Percentiles rank a stretch among this genome's conserved stretches.
These are phyloP conservation scores for Beaufortia kweichowensis DNA, from an alignment of 2,113 vertebrate genomes.

Conservation along the genomic window DNA sequence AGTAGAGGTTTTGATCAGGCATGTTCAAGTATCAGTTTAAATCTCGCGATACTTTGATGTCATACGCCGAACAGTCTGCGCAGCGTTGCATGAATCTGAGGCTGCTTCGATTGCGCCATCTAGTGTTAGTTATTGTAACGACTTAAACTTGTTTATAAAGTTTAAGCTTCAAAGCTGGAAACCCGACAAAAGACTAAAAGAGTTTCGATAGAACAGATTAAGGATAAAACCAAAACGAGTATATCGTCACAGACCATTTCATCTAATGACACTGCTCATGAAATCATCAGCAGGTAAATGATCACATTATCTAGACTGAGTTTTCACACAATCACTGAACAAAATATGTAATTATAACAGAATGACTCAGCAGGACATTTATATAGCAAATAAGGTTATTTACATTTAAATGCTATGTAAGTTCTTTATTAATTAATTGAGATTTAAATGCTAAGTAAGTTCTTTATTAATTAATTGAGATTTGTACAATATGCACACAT, in stretches of 20 bases:
- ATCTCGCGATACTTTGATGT: too few species aligned
- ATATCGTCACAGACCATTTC: conserved; percentile 58
- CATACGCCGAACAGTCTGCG: too few species aligned
- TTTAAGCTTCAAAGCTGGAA: background rate
- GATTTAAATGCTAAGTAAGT: too few species aligned
- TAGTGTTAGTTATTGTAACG: background rate
- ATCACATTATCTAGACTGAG: conserved; percentile 37
- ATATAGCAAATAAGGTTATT: background rate
- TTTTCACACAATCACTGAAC: background rate
- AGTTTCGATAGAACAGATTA: background rate
- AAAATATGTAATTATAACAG: background rate
- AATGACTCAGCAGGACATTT: background rate
- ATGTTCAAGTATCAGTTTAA: too few species aligned
- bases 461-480: too few species aligned
- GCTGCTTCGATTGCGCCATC: background rate
- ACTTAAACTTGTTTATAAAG: background rate
- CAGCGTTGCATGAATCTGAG: too few species aligned
- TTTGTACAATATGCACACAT: too few species aligned
- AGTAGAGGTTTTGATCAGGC: background rate
- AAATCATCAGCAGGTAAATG: conserved; percentile 43
- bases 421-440: too few species aligned
- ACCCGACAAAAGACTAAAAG: background rate
- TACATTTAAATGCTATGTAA: too few species aligned
- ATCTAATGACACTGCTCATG: conserved; percentile 38
- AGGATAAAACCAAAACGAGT: background rate